Evolutionary conservation across 92 coral and sea anemone species (phyloP), one percentile per base, ranked within the genome.

Genomic region (Hydrozoanthus gracilis): DNA sequence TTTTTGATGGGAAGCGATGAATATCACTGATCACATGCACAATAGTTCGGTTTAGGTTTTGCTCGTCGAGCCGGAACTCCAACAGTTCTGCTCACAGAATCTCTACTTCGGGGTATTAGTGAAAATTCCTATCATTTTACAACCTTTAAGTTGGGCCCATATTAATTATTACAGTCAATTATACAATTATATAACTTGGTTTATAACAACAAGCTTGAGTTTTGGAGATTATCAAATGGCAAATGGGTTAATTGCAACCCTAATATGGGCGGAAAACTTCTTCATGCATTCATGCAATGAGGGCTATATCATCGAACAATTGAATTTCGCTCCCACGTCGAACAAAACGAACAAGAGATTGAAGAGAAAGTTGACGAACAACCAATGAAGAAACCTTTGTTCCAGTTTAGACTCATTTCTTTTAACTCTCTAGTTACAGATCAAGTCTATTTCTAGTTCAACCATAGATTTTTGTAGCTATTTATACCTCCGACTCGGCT

Each of bases 81-180:
- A 44, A 74, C 7, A 5, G 11, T 6, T 50, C 11, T 49, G 61
- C 9, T 5, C 20, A 45, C 44, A n/a, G 20, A 8, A n/a, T 4
- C 7, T 17, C 14, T 7, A 51, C 55, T n/a, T 50, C 44, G 27
- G 39, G 71, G 16, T 15, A 65, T 9, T 65, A 44, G 6, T 13
- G 9, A 67, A 7, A 51, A 51, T 20, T 15, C 4, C 8, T 18
- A 10, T 18, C 51, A 51, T 13, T 4, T 48, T 47, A 15, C 47
- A 14, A 9, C 60, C 78, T 73, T 73, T 39, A 56, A n/a, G 78
- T 49, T 49, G 78, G 77, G 77, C 52, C 52, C 27, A 48, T 7
- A 50, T 49, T 50, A 20, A 35, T 76, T 75, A 49, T n/a, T 49
- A 76, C 52, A 51, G 20, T 27, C 47, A 18, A 10, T 51, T 18